Conservation (phyloP, 2,888 invertebrate species). For the Catocala fraxini region DNA sequence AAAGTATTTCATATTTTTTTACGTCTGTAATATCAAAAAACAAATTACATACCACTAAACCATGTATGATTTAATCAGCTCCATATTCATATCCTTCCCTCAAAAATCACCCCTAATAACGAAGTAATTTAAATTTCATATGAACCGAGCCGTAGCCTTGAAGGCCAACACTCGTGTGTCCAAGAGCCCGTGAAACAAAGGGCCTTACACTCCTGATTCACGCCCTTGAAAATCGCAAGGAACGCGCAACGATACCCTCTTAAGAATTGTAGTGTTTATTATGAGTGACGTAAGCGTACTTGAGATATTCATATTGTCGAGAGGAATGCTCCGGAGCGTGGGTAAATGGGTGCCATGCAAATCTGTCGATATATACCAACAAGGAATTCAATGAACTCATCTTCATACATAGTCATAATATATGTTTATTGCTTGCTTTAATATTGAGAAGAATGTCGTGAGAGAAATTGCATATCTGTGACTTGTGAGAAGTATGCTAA, state of each 20-base stretch:
- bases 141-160: slow-evolving; percentile 39
- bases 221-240: slow-evolving; percentile 51
- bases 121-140: slow-evolving; percentile 59
- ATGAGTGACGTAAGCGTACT: slow-evolving; percentile 29
- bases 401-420: too few species aligned
- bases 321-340: slow-evolving; percentile 10
- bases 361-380: too few species aligned
- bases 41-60: neutral
- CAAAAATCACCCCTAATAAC: slow-evolving; percentile 19
- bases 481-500: too few species aligned
- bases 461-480: too few species aligned
- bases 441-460: too few species aligned
- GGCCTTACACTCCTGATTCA: slow-evolving; percentile 49
- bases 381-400: too few species aligned
- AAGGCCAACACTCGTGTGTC: slow-evolving; percentile 51
- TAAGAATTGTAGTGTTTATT: slow-evolving; percentile 27
- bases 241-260: slow-evolving; percentile 42
- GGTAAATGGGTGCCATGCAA: neutral
- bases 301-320: slow-evolving; percentile 11
- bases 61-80: neutral
- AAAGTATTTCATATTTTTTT: too few species aligned
- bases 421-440: too few species aligned
- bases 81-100: neutral
- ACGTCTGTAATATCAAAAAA: too few species aligned
- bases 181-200: slow-evolving; percentile 55